phyloP scores from a whole-genome alignment of 1,140 invertebrate genomes.

The Phocides pigmalion region DNA sequence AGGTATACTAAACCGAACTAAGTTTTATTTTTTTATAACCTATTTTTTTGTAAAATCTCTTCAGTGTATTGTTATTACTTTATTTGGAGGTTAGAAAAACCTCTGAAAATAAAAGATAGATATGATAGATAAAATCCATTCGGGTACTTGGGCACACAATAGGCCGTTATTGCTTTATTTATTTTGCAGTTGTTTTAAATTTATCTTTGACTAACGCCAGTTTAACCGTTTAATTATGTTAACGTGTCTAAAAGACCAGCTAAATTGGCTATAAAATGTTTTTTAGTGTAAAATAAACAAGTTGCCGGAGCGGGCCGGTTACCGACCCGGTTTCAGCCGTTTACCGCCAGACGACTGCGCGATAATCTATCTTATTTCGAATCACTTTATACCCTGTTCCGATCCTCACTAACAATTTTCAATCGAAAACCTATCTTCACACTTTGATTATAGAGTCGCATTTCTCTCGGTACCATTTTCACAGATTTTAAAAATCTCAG shows the following conservation, averaged over 20 bases:
- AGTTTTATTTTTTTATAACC: too few species aligned
- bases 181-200: background rate
- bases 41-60: too few species aligned
- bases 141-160: background rate
- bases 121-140: too few species aligned
- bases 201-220: background rate
- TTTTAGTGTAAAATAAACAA: slow-evolving; percentile 31
- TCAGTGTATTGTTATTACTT: too few species aligned
- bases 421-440: background rate
- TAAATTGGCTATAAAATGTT: slow-evolving; percentile 27
- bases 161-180: background rate
- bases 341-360: slow-evolving; percentile 33
- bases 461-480: background rate
- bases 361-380: slow-evolving; percentile 33
- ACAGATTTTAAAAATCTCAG: slow-evolving; percentile 8
- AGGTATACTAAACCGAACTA: too few species aligned
- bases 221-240: slow-evolving; percentile 20
- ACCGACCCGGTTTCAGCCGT: slow-evolving; percentile 17
- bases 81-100: background rate
- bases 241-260: slow-evolving; percentile 9
- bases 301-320: slow-evolving; percentile 21
- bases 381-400: slow-evolving; percentile 32
- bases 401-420: background rate
- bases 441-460: background rate
- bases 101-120: too few species aligned